A percentile compares a stretch with the other conserved stretches of the same genome.
phyloP scores from a whole-genome alignment of 2,797 vertebrate species.

The Myripristis jacobus region DNA sequence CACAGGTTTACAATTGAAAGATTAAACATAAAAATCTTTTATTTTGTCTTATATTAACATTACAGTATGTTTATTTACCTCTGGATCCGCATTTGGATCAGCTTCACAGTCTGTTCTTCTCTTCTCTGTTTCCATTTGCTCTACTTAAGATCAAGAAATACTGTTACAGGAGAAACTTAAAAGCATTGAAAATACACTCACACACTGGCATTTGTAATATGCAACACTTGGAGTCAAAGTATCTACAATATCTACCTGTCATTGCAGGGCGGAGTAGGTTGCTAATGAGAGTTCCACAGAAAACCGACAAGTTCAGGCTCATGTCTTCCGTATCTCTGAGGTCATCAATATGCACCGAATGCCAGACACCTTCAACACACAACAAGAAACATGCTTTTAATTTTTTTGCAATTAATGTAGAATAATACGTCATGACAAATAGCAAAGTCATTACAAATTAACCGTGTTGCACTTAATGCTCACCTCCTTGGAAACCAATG shows the following conservation, averaged over 20 bases:
- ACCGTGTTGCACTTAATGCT: slow-evolving; percentile 3
- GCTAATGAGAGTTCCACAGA: slow-evolving; percentile 82
- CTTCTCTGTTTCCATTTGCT: slow-evolving; percentile 32
- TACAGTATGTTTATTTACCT: slow-evolving; percentile 9
- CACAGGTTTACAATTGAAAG: neutral
- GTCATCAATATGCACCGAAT: slow-evolving; percentile 83
- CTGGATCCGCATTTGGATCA: slow-evolving; percentile 20
- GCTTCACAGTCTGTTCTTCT: slow-evolving; percentile 34
- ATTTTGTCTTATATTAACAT: neutral
- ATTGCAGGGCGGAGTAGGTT: slow-evolving; percentile 64
- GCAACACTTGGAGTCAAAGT: neutral
- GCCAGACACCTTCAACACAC: slow-evolving; percentile 76
- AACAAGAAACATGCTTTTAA: slow-evolving; percentile 22
- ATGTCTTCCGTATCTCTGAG: slow-evolving; percentile 82
- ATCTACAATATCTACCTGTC: slow-evolving; percentile 57
- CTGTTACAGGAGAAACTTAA: neutral
- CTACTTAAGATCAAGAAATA: slow-evolving; percentile 27
- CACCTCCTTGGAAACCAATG: slow-evolving; percentile 86
- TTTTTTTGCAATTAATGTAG: neutral
- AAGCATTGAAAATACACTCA: neutral
- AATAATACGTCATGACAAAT: fast-evolving
- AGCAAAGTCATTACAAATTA: neutral
- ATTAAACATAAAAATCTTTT: neutral
- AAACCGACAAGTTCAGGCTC: slow-evolving; percentile 78
- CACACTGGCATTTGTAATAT: neutral